Base-by-base conservation (phyloP, 2,888 invertebrate species). In the Coelopa pilipes region DNA sequence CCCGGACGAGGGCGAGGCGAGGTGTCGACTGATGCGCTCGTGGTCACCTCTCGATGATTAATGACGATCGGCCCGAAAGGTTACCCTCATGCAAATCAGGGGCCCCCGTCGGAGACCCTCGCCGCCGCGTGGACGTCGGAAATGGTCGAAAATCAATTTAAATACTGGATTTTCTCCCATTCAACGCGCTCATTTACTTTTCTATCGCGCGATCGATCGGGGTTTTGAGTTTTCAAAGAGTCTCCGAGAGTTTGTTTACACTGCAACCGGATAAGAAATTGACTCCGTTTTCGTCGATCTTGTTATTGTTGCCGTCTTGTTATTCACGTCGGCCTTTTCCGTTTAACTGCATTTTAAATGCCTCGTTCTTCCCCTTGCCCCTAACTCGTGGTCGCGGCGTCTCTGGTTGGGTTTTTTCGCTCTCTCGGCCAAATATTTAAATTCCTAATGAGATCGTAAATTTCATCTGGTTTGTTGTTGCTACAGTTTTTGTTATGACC, bases 361-460 rank as follows among this genome's bases (percentile, higher is more conserved):
- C 55, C 15, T n/a, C 12, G 45, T 68, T 68, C 12, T 65, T 46
- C 46, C 46, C 17, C 19, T 63, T 63, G 17, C 17, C 5, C 17
- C n/a, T n/a, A n/a, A n/a, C n/a, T n/a, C n/a, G n/a, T n/a, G n/a
- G 34, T 34, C 34, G 34, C 7, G 12, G n/a, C 3, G 10, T 17
- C n/a, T n/a, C 3, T 55, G 45, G 13, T 68, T 69, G 15, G 11
- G 15, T 24, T 47, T 47, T 47, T 49, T n/a, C n/a, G 49, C 45
- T 75, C 74, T 73, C 62, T 73, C 73, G 74, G 75, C 76, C 74
- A 76, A 70, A 71, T 74, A 75, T 78, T 78, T 75, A 78, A 75
- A 78, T 77, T 67, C 74, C 74, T 78, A 78, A 78, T 78, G 77
- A 77, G 76, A 68, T 34, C 34, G 7, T 34, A 34, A 53, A 34